Percentiles rank a stretch among this genome's conserved stretches.
These are phyloP conservation scores for Artibeus jamaicensis DNA, from an alignment of 2,797 vertebrate genomes.

Conservation along the genomic window DNA sequence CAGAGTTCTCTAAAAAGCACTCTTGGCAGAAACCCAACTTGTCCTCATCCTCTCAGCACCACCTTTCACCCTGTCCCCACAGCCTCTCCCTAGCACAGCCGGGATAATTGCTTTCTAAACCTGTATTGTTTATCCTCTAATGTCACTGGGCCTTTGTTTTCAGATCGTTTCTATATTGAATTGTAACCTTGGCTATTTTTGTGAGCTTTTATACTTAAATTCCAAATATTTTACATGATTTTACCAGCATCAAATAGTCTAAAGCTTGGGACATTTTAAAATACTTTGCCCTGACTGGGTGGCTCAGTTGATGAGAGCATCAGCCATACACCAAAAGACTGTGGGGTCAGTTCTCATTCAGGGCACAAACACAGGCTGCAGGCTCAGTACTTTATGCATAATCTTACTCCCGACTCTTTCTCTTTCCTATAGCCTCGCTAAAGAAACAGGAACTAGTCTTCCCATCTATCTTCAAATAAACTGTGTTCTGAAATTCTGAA, in stretches of 20 bases:
- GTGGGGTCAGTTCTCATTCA: too few species aligned
- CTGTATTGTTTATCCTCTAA: background rate
- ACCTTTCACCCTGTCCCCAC: background rate
- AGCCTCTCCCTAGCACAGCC: background rate
- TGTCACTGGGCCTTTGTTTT: background rate
- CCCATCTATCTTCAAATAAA: background rate
- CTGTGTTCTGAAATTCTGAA: background rate
- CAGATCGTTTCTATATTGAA: background rate
- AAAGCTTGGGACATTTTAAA: background rate
- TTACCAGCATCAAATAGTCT: background rate
- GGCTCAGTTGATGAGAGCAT: too few species aligned
- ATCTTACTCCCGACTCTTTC: background rate
- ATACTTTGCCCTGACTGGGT: background rate
- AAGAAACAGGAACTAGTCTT: constrained; percentile 2
- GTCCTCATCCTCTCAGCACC: background rate
- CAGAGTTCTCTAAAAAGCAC: background rate
- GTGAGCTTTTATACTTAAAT: background rate
- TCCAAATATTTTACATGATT: background rate
- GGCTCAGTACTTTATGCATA: background rate
- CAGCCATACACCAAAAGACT: too few species aligned
- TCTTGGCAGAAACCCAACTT: background rate
- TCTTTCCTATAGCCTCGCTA: background rate
- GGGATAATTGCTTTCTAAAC: background rate
- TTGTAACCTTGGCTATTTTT: background rate
- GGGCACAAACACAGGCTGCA: too few species aligned